These are phyloP conservation scores for Macrobrachium rosenbergii DNA, from an alignment of 1,140 invertebrate genomes.

Conservation along the genomic window DNA sequence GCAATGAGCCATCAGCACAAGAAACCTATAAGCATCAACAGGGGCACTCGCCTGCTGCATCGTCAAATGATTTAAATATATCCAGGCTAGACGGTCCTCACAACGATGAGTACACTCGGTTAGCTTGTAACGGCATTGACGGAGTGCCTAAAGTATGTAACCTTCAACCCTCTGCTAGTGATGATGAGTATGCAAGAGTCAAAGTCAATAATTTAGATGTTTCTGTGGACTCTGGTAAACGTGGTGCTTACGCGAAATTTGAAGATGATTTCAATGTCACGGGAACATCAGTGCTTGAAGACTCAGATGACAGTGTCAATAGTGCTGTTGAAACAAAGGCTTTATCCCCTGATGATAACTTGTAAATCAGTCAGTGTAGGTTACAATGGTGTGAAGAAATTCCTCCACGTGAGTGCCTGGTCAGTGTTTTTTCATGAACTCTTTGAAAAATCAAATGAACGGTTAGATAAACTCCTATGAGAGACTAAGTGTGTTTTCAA, in stretches of 20 bases:
- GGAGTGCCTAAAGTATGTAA: constrained; percentile 44
- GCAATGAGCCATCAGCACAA: constrained; percentile 23
- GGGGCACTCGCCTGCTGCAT: constrained; percentile 41
- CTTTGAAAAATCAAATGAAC: too few species aligned
- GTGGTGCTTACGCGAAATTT: constrained; percentile 56
- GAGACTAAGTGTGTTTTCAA: too few species aligned
- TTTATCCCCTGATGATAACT: constrained; percentile 24
- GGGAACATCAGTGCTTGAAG: constrained; percentile 16
- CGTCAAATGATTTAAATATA: constrained; percentile 56
- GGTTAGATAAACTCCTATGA: too few species aligned
- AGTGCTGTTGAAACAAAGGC: constrained; percentile 38
- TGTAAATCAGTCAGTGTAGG: background rate
- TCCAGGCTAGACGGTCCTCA: constrained; percentile 35
- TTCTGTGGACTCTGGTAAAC: constrained; percentile 46
- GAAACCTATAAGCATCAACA: constrained; percentile 21
- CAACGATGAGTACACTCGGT: constrained; percentile 13
- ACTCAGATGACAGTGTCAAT: constrained; percentile 33
- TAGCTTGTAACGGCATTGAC: constrained; percentile 20
- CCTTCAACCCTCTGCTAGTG: constrained; percentile 37
- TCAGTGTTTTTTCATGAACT: too few species aligned
- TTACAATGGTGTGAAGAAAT: background rate
- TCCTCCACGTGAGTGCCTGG: background rate
- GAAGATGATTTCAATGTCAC: constrained; percentile 54
- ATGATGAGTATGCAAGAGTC: constrained; percentile 52
- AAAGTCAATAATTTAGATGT: constrained; percentile 49